A percentile compares a stretch with the other conserved stretches of the same genome.
Conservation (phyloP, 2,888 invertebrate species). For the Drosophila mulleri region DNA sequence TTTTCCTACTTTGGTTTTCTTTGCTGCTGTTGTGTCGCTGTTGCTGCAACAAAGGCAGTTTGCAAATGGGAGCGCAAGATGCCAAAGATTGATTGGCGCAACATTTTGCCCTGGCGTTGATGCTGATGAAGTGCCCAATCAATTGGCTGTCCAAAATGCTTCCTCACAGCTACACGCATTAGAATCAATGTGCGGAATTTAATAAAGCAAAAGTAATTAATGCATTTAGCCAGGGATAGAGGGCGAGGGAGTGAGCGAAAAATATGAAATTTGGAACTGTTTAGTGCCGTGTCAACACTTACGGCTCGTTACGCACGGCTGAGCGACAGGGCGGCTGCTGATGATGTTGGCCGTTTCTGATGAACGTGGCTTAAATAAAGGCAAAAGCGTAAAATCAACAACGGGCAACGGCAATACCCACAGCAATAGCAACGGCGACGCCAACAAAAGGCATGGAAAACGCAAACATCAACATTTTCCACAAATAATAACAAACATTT, state of each 20-base stretch:
- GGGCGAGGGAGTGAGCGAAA: not conserved
- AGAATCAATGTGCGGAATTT: constrained; percentile 42
- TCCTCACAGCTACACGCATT: not conserved
- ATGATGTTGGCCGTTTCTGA: constrained; percentile 55
- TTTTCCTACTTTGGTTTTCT: constrained; percentile 10
- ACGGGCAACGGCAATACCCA: constrained; percentile 35
- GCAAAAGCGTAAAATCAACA: constrained; percentile 60
- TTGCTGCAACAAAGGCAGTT: constrained; percentile 43
- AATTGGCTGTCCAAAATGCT: constrained; percentile 41
- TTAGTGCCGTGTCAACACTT: constrained; percentile 82
- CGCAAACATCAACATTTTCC: constrained; percentile 81
- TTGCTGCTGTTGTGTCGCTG: constrained; percentile 11
- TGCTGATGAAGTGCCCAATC: constrained; percentile 66
- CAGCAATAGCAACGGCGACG: constrained; percentile 33
- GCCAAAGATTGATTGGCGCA: constrained; percentile 71
- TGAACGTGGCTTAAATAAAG: constrained; percentile 57
- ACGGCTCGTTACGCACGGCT: constrained; percentile 73
- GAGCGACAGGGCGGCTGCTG: constrained; percentile 44
- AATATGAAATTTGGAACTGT: constrained; percentile 70
- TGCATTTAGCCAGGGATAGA: constrained; percentile 37
- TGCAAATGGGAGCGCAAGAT: constrained; percentile 59
- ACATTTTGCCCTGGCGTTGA: constrained; percentile 58
- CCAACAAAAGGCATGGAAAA: constrained; percentile 64
- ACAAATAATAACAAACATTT: constrained; percentile 76
- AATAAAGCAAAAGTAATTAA: constrained; percentile 66